A percentile compares a stretch with the other conserved stretches of the same genome.
phyloP scores from a whole-genome alignment of 2,113 vertebrate species.

The Peromyscus californicus region DNA sequence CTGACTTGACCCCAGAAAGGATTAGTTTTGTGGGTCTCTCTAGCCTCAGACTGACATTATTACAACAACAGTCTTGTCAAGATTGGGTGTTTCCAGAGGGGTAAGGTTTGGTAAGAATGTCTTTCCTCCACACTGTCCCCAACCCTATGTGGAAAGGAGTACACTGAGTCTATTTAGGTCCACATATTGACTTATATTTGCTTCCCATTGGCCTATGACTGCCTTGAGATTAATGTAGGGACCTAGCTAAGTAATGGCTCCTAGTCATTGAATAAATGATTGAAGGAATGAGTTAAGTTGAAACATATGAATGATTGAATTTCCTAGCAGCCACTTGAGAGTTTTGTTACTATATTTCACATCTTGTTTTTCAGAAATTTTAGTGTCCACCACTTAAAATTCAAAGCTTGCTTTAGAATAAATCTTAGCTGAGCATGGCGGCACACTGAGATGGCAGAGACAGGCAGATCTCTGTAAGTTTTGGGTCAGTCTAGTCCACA shows the following conservation, averaged over 20 bases:
- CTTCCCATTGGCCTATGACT: background rate
- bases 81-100: background rate
- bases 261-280: background rate
- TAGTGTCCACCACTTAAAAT: conserved; percentile 47
- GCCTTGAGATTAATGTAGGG: background rate
- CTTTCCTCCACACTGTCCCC: fast-evolving
- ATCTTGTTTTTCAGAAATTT: conserved; percentile 18
- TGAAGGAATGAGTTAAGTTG: background rate
- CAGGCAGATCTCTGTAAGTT: background rate
- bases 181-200: background rate
- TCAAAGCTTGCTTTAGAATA: conserved; percentile 24
- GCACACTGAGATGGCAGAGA: background rate
- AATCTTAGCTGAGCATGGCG: background rate
- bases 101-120: background rate
- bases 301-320: background rate
- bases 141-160: background rate
- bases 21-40: background rate
- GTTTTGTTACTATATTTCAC: background rate
- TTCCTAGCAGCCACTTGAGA: background rate
- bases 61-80: background rate
- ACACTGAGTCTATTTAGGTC: background rate
- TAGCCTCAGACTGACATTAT: background rate
- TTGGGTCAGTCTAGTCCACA: background rate
- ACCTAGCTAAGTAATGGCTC: background rate
- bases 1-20: background rate